phyloP scores from a whole-genome alignment of 2,888 invertebrate species.

The Saturnia pavonia region DNA sequence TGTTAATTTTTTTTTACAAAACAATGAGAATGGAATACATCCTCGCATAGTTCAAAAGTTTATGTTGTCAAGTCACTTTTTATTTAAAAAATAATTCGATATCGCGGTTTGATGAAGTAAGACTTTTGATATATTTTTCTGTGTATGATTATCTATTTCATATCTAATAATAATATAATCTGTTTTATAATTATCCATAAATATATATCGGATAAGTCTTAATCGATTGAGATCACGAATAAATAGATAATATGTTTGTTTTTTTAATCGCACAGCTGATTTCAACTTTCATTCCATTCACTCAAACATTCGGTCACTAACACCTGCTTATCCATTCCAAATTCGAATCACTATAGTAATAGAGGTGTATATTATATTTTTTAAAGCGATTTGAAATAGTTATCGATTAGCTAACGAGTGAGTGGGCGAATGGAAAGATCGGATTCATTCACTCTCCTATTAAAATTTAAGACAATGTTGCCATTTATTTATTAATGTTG shows the following conservation, averaged over 20 bases:
- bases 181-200: not conserved
- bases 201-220: not conserved
- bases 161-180: too few relatives aligned
- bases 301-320: slow-evolving; percentile 34
- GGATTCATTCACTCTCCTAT: slow-evolving; percentile 12
- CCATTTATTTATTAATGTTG: not conserved
- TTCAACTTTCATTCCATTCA: slow-evolving; percentile 27
- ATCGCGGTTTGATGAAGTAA: too few relatives aligned
- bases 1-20: too few relatives aligned
- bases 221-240: slow-evolving; percentile 16
- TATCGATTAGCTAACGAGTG: slow-evolving; percentile 19
- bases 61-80: too few relatives aligned
- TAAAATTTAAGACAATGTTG: slow-evolving; percentile 11
- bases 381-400: slow-evolving; percentile 30
- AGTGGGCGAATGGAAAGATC: slow-evolving; percentile 27
- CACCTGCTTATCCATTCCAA: slow-evolving; percentile 40
- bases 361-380: slow-evolving; percentile 26
- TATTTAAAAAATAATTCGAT: too few relatives aligned
- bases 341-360: slow-evolving; percentile 38
- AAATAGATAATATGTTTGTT: not conserved
- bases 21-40: too few relatives aligned
- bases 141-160: too few relatives aligned
- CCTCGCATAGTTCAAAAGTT: too few relatives aligned
- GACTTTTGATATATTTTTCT: too few relatives aligned
- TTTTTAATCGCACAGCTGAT: not conserved